Base-by-base conservation (phyloP, 2,797 vertebrate species). In the Syngnathus rostellatus region DNA sequence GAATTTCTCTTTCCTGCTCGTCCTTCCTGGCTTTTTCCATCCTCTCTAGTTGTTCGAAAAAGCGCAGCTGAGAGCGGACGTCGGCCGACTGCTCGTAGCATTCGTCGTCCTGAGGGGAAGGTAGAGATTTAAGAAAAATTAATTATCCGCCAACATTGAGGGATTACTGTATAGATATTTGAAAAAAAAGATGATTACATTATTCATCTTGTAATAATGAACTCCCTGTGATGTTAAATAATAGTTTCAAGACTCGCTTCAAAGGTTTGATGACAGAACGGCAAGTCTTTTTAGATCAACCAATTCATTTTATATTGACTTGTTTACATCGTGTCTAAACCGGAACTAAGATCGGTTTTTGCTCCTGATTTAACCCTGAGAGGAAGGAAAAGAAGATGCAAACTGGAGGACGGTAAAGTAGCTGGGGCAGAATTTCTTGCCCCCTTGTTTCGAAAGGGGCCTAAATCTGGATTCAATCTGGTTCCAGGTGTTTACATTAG, bases 21-120 rank as follows among this genome's bases (percentile, higher is more conserved):
- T 95, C 93, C 71, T 94, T 94, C 83, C 92, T 90, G 86, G 94
- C 93, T 85, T 95, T 95, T 84, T 94, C 93, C 3, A 95, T 90
- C 75, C 90, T 88, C 70, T 95, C 94, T 84, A 95, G 79, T 83
- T 95, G 94, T 68, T 95, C 94, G 64, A 95, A 94, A 87, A 95
- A 94, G 81, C 92, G 93, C 0, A 95, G 81, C 75, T 95, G 94
- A 1, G 93, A 89, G 41, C 93, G 90, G 71, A 93, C 92, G 57
- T 95, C 94, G 67, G 90, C 91, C 19, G 92, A 83, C 81, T 93
- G 94, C 53, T 94, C 92, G 0, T 90, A 91, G 85, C 88, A 90
- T 57, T 94, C 92, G 5, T 92, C 92, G 0, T 95, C 92, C 93
- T 95, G 87, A 66, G 19, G 64, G 54, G 66, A 67, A 81, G 39